Evolutionary conservation across 1,140 invertebrate genomes (phyloP).

Genomic region (Dufourea novaeangliae): DNA sequence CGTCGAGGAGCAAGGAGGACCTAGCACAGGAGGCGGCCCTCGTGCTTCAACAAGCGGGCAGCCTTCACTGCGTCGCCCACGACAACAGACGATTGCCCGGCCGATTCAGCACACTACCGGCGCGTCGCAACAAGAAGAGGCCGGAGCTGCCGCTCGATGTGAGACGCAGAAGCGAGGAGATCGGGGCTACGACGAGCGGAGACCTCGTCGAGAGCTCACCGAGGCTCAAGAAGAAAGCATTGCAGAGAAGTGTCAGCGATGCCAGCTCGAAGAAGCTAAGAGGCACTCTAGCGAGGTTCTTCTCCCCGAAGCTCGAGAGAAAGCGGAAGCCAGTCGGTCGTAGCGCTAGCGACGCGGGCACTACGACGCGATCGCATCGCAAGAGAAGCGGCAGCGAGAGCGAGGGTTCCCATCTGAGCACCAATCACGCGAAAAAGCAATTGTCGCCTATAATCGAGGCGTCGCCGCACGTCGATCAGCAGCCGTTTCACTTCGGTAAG

Average conservation of each 20-base stretch:
- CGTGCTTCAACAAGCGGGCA: slow-evolving; percentile 85
- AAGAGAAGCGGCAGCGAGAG: slow-evolving; percentile 78
- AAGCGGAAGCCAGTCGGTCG: slow-evolving; percentile 73
- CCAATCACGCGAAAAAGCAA: slow-evolving; percentile 82
- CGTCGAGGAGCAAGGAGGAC: slow-evolving; percentile 85
- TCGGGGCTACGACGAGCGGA: slow-evolving; percentile 52
- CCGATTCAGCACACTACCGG: slow-evolving; percentile 85
- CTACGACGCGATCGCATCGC: slow-evolving; percentile 71
- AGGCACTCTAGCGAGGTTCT: slow-evolving; percentile 71
- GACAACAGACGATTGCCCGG: slow-evolving; percentile 81
- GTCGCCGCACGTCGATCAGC: slow-evolving; percentile 82
- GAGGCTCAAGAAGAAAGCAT: slow-evolving; percentile 75
- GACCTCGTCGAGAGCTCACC: slow-evolving; percentile 67
- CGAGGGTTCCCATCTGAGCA: slow-evolving; percentile 72
- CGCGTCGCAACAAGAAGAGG: slow-evolving; percentile 80
- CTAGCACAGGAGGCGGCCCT: slow-evolving; percentile 87
- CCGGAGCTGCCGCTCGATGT: slow-evolving; percentile 76
- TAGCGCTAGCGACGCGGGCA: slow-evolving; percentile 78
- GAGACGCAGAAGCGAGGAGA: slow-evolving; percentile 74
- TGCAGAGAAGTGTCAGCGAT: slow-evolving; percentile 86
- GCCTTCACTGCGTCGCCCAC: slow-evolving; percentile 83
- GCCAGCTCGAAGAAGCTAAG: slow-evolving; percentile 81
- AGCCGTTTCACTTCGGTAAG: slow-evolving; percentile 84
- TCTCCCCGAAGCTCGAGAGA: slow-evolving; percentile 75
- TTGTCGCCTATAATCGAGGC: slow-evolving; percentile 90